phyloP scores from a whole-genome alignment of 2,113 vertebrate genomes.

The Nibea albiflora region DNA sequence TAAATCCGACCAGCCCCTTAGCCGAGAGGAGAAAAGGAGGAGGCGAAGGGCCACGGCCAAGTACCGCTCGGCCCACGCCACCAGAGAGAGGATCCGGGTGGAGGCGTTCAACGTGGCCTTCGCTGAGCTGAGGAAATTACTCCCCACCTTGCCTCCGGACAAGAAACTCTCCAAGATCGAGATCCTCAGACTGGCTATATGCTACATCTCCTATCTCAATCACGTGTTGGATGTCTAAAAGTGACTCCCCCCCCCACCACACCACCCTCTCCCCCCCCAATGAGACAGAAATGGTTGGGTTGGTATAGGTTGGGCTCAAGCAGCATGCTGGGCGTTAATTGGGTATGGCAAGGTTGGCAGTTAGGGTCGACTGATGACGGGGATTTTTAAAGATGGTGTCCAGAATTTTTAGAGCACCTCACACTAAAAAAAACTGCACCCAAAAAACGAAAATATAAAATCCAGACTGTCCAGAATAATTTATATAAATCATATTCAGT shows the following conservation, averaged over 20 bases:
- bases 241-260: neutral
- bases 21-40: conserved; percentile 92
- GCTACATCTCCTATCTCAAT: conserved; percentile 92
- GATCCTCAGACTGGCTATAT: conserved; percentile 91
- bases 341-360: conserved; percentile 50
- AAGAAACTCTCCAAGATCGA: conserved; percentile 92
- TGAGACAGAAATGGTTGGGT: conserved; percentile 16
- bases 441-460: too few relatives aligned
- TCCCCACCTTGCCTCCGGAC: conserved; percentile 89
- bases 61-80: conserved; percentile 84
- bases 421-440: neutral
- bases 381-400: too few relatives aligned
- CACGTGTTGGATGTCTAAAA: conserved; percentile 90
- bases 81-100: conserved; percentile 87
- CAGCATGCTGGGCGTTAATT: conserved; percentile 20
- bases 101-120: conserved; percentile 91
- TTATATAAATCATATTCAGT: neutral
- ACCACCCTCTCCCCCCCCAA: neutral
- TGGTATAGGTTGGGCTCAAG: conserved; percentile 32
- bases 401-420: neutral
- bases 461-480: too few relatives aligned
- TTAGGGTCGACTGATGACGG: neutral
- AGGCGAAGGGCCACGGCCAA: conserved; percentile 83
- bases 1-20: conserved; percentile 87
- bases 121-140: conserved; percentile 88